Conservation (phyloP, 2,888 invertebrate species). For the Carterocephalus palaemon region DNA sequence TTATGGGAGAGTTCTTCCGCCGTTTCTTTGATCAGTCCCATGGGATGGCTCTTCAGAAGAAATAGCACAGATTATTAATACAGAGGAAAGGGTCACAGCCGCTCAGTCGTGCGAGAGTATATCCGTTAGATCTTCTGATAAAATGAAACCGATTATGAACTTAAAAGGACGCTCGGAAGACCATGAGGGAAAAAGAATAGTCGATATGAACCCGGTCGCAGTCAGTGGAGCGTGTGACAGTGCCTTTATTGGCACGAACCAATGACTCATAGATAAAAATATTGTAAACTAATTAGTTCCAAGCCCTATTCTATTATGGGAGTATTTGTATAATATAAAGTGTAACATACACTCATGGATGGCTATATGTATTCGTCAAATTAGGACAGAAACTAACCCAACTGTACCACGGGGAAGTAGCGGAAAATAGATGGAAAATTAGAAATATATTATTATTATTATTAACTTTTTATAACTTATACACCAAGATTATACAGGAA, state of each 20-base stretch:
- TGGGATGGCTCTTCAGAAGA: background rate
- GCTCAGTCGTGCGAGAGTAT: slow-evolving; percentile 8
- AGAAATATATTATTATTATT: too few species aligned
- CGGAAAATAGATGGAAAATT: too few species aligned
- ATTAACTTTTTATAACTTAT: too few species aligned
- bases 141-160: slow-evolving; percentile 24
- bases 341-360: background rate
- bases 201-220: slow-evolving; percentile 5
- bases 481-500: too few species aligned
- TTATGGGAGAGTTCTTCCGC: too few species aligned
- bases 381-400: too few species aligned
- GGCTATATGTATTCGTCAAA: too few species aligned
- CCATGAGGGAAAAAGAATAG: slow-evolving; percentile 17
- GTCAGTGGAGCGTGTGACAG: slow-evolving; percentile 16
- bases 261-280: slow-evolving; percentile 12
- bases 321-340: background rate
- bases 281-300: slow-evolving; percentile 7
- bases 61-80: slow-evolving; percentile 5
- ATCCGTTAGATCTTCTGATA: slow-evolving; percentile 19
- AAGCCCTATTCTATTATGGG: slow-evolving; percentile 4
- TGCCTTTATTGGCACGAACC: slow-evolving; percentile 8
- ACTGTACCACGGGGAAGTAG: too few species aligned
- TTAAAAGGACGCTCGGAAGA: slow-evolving; percentile 22
- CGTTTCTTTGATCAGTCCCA: too few species aligned
- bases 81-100: slow-evolving; percentile 15